A percentile compares a stretch with the other conserved stretches of the same genome.
Evolutionary conservation across 2,113 vertebrate genomes (phyloP).

Genomic region (Anarrhichthys ocellatus): DNA sequence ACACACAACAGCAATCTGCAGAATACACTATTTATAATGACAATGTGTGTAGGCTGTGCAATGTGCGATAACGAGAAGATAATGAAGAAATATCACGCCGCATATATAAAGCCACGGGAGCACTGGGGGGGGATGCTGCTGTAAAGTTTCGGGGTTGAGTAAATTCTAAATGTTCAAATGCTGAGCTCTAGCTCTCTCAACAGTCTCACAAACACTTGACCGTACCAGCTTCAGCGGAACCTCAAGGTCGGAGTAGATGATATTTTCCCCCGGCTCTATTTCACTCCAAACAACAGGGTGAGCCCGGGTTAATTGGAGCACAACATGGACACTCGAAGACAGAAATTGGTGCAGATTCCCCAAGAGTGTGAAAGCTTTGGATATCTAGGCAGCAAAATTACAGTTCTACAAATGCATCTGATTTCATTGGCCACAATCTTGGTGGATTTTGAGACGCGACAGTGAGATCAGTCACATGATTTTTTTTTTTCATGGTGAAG

Average conservation of each 20-base stretch:
- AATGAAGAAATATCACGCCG: not conserved
- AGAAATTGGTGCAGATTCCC: slow-evolving; percentile 1
- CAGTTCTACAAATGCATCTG: not conserved
- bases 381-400: not conserved
- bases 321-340: not conserved
- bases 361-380: not conserved
- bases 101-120: not conserved
- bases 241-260: not conserved
- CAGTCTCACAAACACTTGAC: not conserved
- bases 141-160: not conserved
- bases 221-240: not conserved
- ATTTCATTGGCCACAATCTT: not conserved
- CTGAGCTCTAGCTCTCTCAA: not conserved
- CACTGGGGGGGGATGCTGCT: not conserved
- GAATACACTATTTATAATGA: not conserved
- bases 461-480: not conserved
- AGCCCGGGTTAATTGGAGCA: slow-evolving; percentile 23
- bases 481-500: not conserved
- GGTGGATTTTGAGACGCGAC: not conserved
- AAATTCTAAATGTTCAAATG: not conserved
- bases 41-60: not conserved
- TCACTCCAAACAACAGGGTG: slow-evolving; percentile 20
- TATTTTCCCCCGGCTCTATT: not conserved
- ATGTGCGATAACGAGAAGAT: not conserved
- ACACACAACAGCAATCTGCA: not conserved